Base-by-base conservation (phyloP, 2,113 vertebrate genomes). In the Triplophysa dalaica region DNA sequence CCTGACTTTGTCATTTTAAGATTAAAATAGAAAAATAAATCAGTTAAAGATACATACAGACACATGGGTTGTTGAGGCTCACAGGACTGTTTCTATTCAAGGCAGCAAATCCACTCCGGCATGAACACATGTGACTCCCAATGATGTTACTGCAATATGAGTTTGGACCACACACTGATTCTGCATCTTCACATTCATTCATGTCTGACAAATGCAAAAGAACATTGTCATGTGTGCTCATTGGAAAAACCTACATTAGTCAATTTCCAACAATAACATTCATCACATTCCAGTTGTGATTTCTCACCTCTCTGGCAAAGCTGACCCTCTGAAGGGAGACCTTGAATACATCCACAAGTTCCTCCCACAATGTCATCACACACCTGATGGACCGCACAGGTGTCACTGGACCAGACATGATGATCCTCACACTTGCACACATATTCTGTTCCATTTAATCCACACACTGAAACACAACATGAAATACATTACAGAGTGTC, bases 261-360 rank as follows among this genome's bases (percentile, higher is more conserved):
- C 9, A 10, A 8, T 13, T 72, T 77, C 22, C 52, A 58, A 82
- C 45, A 83, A 86, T 12, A 72, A 76, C 38, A 66, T 48, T 80
- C 83, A 69, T 17, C 8, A 45, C 38, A n/a, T 48, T 22, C 21
- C 1, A 2, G 1, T n/a, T 56, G 54, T 56, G 54, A 56, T n/a
- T n/a, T 84, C 85, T 24, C 26, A 64, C 62, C 45, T 70, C n/a
- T 58, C 66, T 78, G 77, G 24, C 77, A 78, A 38, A 70, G 41
- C 12, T 61, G 70, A 58, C 70, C 70, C 19, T 41, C 70, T 6
- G 13, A 4, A 12, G 84, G 80, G 72, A 86, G 12, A 10, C 43
- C 70, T 22, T 21, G 50, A n/a, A 89, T 85, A 72, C 88, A 89
- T 0, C 63, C 22, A 43, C 86, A 89, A 14, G 78, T 81, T 52